Evolutionary conservation across 2,797 vertebrate genomes (phyloP).

Genomic region (Gobio occitaniae): DNA sequence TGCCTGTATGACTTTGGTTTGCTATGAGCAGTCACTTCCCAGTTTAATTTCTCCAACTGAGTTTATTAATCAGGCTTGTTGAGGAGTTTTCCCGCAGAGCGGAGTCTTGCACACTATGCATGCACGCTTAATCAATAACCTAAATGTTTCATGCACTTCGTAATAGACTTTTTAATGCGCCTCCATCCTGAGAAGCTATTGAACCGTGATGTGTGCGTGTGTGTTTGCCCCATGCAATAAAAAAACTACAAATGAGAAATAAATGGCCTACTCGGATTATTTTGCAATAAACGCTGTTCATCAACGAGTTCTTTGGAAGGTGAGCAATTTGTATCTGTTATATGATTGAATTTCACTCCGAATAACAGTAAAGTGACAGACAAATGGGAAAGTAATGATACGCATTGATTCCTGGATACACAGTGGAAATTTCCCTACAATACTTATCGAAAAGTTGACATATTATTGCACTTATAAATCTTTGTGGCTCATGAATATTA

Average conservation of each 20-base stretch:
- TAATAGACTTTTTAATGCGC: conserved; percentile 61
- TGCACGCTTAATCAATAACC: conserved; percentile 60
- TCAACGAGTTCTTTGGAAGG: conserved; percentile 19
- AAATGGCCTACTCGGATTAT: conserved; percentile 36
- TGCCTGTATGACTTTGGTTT: conserved; percentile 52
- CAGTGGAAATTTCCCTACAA: neutral
- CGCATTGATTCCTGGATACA: neutral
- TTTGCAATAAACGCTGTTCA: conserved; percentile 30
- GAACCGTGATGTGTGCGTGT: conserved; percentile 56
- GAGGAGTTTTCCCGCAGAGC: conserved; percentile 53
- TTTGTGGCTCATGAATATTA: neutral
- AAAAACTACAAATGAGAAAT: conserved; percentile 39
- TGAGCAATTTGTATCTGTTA: conserved; percentile 26
- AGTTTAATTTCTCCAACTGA: conserved; percentile 57
- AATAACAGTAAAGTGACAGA: conserved; percentile 8
- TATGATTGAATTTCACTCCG: conserved; percentile 43
- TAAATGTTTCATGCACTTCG: conserved; percentile 56
- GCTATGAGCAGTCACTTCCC: conserved; percentile 57
- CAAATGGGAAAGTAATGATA: conserved; percentile 9
- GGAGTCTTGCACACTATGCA: conserved; percentile 45
- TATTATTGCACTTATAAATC: conserved; percentile 1
- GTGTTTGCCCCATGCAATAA: conserved; percentile 54
- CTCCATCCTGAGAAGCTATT: conserved; percentile 58
- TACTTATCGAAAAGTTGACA: neutral
- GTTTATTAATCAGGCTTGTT: conserved; percentile 63